A percentile compares a stretch with the other conserved stretches of the same genome.
Evolutionary conservation across 2,797 vertebrate genomes (phyloP).

Genomic region (Mastacembelus armatus): DNA sequence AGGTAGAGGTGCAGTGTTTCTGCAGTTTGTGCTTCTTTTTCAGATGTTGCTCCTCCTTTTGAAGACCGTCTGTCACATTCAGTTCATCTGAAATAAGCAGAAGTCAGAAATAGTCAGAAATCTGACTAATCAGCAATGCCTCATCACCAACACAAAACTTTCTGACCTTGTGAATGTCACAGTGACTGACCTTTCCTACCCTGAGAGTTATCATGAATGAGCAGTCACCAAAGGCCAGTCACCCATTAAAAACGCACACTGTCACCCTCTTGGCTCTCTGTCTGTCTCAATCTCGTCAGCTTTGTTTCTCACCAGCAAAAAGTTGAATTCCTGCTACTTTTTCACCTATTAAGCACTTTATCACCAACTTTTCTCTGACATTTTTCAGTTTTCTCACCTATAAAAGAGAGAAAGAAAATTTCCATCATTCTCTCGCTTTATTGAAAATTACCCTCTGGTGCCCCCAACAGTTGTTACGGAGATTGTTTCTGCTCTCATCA

Average conservation of each 20-base stretch:
- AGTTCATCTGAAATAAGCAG: conserved; percentile 17
- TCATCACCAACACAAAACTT: conserved; percentile 21
- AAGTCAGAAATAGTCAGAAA: conserved; percentile 22
- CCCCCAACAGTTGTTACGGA: conserved; percentile 13
- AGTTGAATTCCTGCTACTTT: conserved; percentile 1
- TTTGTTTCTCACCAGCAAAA: neutral
- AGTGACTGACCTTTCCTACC: conserved; percentile 23
- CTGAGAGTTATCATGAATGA: conserved; percentile 30
- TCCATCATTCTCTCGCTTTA: neutral
- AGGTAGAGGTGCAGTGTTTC: conserved; percentile 8
- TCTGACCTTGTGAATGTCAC: conserved; percentile 35
- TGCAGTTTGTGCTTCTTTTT: conserved; percentile 12
- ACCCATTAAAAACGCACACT: conserved; percentile 1
- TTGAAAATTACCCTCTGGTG: conserved; percentile 27
- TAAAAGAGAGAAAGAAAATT: conserved; percentile 3
- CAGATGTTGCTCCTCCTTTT: neutral
- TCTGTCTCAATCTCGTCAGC: neutral
- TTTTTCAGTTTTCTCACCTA: conserved; percentile 3
- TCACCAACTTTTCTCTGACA: conserved; percentile 12
- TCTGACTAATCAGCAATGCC: conserved; percentile 17
- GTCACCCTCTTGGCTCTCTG: neutral
- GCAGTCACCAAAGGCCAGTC: conserved; percentile 8
- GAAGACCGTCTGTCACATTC: conserved; percentile 24
- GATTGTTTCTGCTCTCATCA: conserved; percentile 42
- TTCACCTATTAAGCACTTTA: neutral